Evolutionary conservation across 2,888 invertebrate species (phyloP).

Genomic region (Drosophila borealis): DNA sequence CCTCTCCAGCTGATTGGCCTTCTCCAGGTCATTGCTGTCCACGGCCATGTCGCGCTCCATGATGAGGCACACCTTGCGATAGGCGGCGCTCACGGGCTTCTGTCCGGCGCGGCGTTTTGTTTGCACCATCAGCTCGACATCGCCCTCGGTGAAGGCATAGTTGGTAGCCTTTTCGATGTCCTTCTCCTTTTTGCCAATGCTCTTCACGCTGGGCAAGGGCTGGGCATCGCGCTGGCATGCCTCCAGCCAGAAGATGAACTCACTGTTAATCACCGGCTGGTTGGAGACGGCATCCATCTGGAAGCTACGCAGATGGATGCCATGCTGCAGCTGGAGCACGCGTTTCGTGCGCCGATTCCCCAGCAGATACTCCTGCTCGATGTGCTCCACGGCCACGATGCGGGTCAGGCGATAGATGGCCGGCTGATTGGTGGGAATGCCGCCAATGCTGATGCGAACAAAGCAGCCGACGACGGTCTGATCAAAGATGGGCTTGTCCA

Average conservation of each 20-base stretch:
- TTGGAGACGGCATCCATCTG: slow-evolving; percentile 45
- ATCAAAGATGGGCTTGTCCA: slow-evolving; percentile 56
- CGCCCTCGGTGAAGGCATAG: slow-evolving; percentile 41
- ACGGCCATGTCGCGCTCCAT: slow-evolving; percentile 47
- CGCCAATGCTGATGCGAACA: slow-evolving; percentile 39
- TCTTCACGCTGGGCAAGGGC: slow-evolving; percentile 16
- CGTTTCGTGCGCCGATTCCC: slow-evolving; percentile 23
- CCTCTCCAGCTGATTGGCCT: slow-evolving; percentile 28
- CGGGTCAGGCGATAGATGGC: slow-evolving; percentile 22
- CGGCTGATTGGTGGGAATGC: background rate
- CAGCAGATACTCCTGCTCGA: slow-evolving; percentile 23
- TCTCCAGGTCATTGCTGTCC: slow-evolving; percentile 26
- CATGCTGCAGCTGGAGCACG: slow-evolving; percentile 23
- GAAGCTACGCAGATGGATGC: background rate
- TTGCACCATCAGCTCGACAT: slow-evolving; percentile 41
- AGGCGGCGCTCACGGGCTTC: slow-evolving; percentile 29
- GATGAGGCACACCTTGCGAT: slow-evolving; percentile 42
- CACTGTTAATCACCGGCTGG: slow-evolving; percentile 13
- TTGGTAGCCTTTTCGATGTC: slow-evolving; percentile 29
- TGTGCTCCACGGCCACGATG: slow-evolving; percentile 22
- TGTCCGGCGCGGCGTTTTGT: slow-evolving; percentile 14
- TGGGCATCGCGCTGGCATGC: slow-evolving; percentile 11
- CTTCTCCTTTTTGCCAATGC: slow-evolving; percentile 27
- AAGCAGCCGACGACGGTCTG: slow-evolving; percentile 44
- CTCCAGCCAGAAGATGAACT: slow-evolving; percentile 32